Base-by-base conservation (phyloP, 2,113 vertebrate genomes). In the Antechinus stuartii region DNA sequence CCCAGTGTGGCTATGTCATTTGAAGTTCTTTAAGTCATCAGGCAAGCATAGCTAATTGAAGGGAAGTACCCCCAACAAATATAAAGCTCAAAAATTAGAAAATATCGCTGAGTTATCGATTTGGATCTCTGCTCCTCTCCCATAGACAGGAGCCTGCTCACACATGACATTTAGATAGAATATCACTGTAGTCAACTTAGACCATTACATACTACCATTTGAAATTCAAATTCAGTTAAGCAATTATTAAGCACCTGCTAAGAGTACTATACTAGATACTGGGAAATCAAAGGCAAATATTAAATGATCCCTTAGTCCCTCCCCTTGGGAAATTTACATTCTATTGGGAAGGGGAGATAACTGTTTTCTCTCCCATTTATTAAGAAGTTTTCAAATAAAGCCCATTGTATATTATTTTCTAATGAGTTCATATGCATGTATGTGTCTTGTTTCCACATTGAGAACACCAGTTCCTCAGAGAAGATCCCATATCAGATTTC, bases 401-500 rank as follows among this genome's bases (percentile, higher is more conserved):
- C 5, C 53, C 54, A 16, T 23, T 52, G n/a, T 8, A 25, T 2
- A 46, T 3, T 93, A 61, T 93, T 84, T 42, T 42, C 19, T 84
- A 84, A 84, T 42, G n/a, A 84, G 68, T n/a, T 76, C 68, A 22
- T 84, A 84, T 42, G 14, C n/a, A 76, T 68, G 11, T n/a, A n/a
- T 42, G 30, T 76, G n/a, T 14, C 50, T 42, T 9, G 42, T 91
- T 27, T 92, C 25, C 90, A 2, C 42, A 57, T 89, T 2, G 53
- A 93, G 90, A 61, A 1, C 35, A 22, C n/a, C 91, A 90, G 53
- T 3, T 55, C 76, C 61, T 84, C 0, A 76, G 12, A 27, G n/a
- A 57, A 25, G 0, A 1, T 0, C 5, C 84, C 27, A 10, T 52
- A 16, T 2, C 24, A 2, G 0, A n/a, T 26, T 24, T 42, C 23